phyloP scores from a whole-genome alignment of 2,797 vertebrate species.

The Silurus aristotelis region DNA sequence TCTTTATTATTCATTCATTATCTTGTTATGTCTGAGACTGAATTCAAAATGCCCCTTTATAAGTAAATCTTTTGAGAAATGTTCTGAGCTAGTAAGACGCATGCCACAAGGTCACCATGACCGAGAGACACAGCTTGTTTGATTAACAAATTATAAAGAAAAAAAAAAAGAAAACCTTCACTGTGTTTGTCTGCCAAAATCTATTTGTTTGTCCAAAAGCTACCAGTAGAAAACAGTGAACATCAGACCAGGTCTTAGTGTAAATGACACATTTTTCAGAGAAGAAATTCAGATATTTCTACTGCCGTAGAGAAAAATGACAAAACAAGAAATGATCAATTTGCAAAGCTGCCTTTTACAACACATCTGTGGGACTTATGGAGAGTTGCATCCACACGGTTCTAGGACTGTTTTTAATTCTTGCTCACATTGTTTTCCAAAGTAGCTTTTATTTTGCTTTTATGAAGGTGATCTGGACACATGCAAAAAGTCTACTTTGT shows the following conservation, averaged over 20 bases:
- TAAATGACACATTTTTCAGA: neutral
- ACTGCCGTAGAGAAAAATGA: neutral
- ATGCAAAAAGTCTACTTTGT: neutral
- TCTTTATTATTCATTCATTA: neutral
- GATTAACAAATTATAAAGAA: neutral
- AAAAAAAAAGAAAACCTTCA: too few relatives aligned
- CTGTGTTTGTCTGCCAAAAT: neutral
- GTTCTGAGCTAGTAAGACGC: neutral
- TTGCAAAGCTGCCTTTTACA: neutral
- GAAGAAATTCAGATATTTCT: neutral
- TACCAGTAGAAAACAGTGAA: neutral
- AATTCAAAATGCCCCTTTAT: neutral
- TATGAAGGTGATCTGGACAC: neutral
- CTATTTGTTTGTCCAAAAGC: neutral
- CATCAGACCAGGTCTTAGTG: neutral
- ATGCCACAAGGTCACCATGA: neutral
- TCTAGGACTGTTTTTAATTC: neutral
- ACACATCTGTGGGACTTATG: neutral
- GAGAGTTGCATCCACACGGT: neutral
- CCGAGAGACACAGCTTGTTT: neutral
- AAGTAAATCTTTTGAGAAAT: neutral
- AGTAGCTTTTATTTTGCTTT: neutral
- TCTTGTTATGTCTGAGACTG: neutral
- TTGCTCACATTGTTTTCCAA: neutral
- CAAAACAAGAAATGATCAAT: neutral